These are phyloP conservation scores for Anneissia japonica DNA, from an alignment of 35 echinoderm and acorn worm genomes.

Conservation along the genomic window DNA sequence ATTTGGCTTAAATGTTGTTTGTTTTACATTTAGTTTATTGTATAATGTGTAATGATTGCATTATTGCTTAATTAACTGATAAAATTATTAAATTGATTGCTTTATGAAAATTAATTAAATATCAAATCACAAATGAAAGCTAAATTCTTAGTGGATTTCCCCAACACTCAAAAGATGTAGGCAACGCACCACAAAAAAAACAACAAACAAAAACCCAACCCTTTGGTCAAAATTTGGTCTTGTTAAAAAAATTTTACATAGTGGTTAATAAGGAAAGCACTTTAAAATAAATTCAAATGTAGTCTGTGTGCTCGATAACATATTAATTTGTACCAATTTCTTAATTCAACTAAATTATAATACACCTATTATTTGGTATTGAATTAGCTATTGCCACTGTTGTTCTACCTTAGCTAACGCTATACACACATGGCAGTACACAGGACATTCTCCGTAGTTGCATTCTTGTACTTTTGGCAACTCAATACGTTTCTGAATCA, in stretches of 20 bases:
- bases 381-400: background rate
- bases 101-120: too few relatives aligned
- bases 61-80: too few relatives aligned
- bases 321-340: background rate
- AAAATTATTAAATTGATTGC: too few relatives aligned
- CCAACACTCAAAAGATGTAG: too few relatives aligned
- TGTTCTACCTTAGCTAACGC: background rate
- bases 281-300: background rate
- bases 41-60: too few relatives aligned
- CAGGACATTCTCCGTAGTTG: background rate
- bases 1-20: too few relatives aligned
- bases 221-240: background rate
- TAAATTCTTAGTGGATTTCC: too few relatives aligned
- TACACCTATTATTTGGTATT: background rate
- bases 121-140: too few relatives aligned
- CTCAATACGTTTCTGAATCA: conserved; percentile 94
- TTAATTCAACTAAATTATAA: background rate
- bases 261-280: background rate
- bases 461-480: background rate
- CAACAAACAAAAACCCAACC: too few relatives aligned
- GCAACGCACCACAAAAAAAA: too few relatives aligned
- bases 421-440: background rate
- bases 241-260: background rate
- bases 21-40: too few relatives aligned
- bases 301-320: background rate